Evolutionary conservation across 2,797 vertebrate species (phyloP), one percentile per base, ranked within the genome.

Genomic region (Perodicticus potto): DNA sequence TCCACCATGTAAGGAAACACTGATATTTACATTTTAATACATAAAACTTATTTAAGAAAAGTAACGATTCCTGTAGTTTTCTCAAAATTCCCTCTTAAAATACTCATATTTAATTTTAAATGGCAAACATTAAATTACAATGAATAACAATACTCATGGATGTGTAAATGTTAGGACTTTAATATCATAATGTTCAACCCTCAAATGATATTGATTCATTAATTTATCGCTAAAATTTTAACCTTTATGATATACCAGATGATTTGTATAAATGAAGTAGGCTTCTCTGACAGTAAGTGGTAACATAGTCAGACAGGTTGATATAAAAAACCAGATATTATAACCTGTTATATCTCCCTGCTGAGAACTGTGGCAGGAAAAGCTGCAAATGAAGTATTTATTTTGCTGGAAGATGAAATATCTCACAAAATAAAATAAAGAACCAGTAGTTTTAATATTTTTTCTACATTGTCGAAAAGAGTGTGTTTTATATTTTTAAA

Each of bases 161-260:
- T 69, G 5, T 67, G 20, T 29, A 69, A n/a, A 57, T 9, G 25
- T 76, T 88, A 37, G 0, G 4, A 49, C 1, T 19, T 59, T 73
- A 11, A 49, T 49, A 67, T 37, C n/a, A 55, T 40, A n/a, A 73
- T 74, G 88, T 93, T 80, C 34, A 57, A 32, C 34, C 8, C 1
- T 0, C 17, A 63, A 53, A n/a, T 76, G 70, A 61, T 19, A 74
- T 91, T 40, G 23, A 29, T 89, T 81, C 34, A 81, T 22, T 25
- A 95, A 92, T 45, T 61, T 14, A 78, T 29, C 29, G 59, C 20
- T 95, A 69, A 96, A 27, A 25, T 49, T 96, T 2, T 94, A 65
- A 10, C 77, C 3, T 32, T 32, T n/a, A 32, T 19, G 53, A 80
- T 49, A n/a, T 74, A 9, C 1, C 1, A 45, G 34, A 37, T 0